Percentiles rank a stretch among this genome's conserved stretches.
Conservation (phyloP, 2,113 vertebrate species). For the Tichodroma muraria region DNA sequence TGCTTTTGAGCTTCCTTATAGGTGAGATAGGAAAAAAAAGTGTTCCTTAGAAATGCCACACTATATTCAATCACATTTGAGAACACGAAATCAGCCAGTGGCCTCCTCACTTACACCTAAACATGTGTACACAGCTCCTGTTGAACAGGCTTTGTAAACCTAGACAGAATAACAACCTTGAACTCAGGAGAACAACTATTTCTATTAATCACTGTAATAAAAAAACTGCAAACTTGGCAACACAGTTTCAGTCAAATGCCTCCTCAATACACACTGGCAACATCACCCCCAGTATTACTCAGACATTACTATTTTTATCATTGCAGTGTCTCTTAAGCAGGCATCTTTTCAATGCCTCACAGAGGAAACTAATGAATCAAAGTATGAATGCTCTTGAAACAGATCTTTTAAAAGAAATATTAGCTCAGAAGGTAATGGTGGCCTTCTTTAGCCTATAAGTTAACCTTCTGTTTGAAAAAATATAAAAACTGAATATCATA, state of each 20-base stretch:
- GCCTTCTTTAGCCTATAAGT: neutral
- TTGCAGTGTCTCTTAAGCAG: neutral
- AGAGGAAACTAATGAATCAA: neutral
- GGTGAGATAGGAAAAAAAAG: neutral
- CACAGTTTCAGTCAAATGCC: neutral
- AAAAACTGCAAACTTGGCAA: neutral
- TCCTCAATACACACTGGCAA: neutral
- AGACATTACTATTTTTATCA: neutral
- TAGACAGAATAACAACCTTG: neutral
- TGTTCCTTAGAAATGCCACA: neutral
- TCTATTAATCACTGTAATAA: neutral
- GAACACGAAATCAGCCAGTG: neutral
- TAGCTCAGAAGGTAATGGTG: neutral
- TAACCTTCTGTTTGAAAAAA: neutral
- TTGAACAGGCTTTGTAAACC: neutral
- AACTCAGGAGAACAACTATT: neutral
- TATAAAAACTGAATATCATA: neutral
- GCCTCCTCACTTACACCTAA: neutral
- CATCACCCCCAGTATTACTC: neutral
- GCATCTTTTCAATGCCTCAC: neutral
- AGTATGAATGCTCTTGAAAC: neutral
- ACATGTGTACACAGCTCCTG: accelerated
- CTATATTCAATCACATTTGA: neutral
- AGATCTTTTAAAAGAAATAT: neutral
- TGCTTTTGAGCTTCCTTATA: neutral